Evolutionary conservation across 2,888 invertebrate genomes (phyloP).

Genomic region (Trissoscelio sp.): DNA sequence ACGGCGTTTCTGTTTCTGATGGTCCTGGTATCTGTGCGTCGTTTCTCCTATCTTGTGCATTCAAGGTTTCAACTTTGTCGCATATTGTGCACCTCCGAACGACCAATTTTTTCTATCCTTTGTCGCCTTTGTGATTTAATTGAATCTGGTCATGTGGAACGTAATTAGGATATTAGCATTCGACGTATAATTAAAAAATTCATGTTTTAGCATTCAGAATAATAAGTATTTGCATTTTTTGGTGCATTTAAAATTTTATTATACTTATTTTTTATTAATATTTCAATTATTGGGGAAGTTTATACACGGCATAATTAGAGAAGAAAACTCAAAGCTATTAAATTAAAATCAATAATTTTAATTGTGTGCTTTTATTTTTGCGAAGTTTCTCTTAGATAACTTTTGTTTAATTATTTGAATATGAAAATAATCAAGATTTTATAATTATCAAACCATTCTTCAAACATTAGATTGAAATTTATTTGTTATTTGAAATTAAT

Average conservation of each 20-base stretch:
- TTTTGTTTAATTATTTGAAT: too few species aligned
- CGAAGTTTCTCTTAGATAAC: too few species aligned
- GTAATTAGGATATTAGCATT: conserved; percentile 45
- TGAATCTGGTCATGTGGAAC: conserved; percentile 52
- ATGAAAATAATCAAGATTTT: background rate
- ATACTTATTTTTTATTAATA: too few species aligned
- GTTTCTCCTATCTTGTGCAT: conserved; percentile 75
- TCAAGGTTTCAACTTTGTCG: conserved; percentile 76
- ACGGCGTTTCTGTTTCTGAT: conserved; percentile 79
- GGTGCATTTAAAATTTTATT: too few species aligned
- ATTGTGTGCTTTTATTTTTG: background rate
- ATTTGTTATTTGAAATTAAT: too few species aligned
- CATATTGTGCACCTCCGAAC: conserved; percentile 52
- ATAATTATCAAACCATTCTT: background rate
- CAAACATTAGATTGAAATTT: background rate
- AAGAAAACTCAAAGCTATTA: too few species aligned
- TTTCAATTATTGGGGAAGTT: too few species aligned
- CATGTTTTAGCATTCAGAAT: background rate
- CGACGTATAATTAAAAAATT: background rate
- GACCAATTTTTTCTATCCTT: conserved; percentile 41
- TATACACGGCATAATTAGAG: too few species aligned
- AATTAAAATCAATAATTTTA: background rate
- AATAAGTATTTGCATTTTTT: too few species aligned
- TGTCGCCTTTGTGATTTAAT: conserved; percentile 66
- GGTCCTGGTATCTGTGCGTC: conserved; percentile 76